Evolutionary conservation across 1,140 invertebrate species (phyloP).

Genomic region (Xylocopa sonorina): DNA sequence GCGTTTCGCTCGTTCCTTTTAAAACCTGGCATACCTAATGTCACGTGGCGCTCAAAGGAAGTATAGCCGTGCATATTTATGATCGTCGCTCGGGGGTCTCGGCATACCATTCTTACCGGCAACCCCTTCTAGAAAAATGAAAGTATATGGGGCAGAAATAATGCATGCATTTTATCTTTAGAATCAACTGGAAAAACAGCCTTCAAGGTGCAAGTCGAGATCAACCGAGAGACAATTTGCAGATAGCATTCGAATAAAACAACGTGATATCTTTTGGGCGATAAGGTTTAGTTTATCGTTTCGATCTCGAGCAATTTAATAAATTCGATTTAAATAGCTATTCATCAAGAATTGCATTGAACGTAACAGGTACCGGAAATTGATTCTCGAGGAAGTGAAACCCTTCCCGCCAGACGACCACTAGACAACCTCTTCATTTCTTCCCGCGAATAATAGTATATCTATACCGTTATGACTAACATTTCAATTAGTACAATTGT

Average conservation of each 20-base stretch:
- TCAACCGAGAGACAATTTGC: too few species aligned
- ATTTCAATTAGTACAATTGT: conserved; percentile 11
- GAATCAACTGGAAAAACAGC: background rate
- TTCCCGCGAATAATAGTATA: conserved; percentile 21
- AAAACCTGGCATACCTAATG: conserved; percentile 52
- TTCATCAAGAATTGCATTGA: conserved; percentile 8
- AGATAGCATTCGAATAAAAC: background rate
- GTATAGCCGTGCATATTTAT: conserved; percentile 63
- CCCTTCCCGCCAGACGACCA: conserved; percentile 29
- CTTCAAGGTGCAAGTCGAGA: too few species aligned
- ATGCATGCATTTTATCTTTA: conserved; percentile 29
- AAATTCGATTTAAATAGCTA: too few species aligned
- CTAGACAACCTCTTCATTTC: conserved; percentile 14
- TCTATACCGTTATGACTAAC: background rate
- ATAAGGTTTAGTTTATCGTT: too few species aligned
- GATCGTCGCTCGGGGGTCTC: conserved; percentile 36
- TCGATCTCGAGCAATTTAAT: too few species aligned
- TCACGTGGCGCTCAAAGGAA: conserved; percentile 49
- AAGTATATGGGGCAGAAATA: conserved; percentile 53
- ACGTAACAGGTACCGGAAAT: conserved; percentile 40
- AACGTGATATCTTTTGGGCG: too few species aligned
- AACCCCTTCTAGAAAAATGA: conserved; percentile 40
- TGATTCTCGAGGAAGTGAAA: conserved; percentile 43
- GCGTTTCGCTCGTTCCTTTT: conserved; percentile 50
- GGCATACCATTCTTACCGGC: conserved; percentile 45